Percentiles rank a stretch among this genome's conserved stretches.
phyloP scores from a whole-genome alignment of 2,113 vertebrate genomes.

The Plotosus lineatus region DNA sequence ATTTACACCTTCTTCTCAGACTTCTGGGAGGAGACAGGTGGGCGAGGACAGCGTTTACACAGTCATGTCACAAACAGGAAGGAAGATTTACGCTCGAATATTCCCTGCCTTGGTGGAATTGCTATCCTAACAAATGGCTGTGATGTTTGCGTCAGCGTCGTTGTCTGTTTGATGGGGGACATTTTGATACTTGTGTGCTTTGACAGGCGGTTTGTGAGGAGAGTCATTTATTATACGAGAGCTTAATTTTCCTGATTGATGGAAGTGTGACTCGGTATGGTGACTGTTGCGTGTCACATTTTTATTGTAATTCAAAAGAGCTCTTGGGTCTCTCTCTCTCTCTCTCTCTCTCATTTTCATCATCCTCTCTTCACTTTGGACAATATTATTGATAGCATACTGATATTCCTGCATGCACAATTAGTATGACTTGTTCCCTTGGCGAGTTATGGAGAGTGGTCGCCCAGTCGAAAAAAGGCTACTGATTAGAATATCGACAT shows the following conservation, averaged over 20 bases:
- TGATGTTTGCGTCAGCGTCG: not conserved
- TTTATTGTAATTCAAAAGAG: slow-evolving; percentile 40
- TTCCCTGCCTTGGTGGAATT: slow-evolving; percentile 2
- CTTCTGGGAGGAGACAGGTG: slow-evolving; percentile 27
- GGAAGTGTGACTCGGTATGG: slow-evolving; percentile 14
- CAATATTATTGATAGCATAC: slow-evolving; percentile 22
- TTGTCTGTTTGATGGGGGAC: not conserved
- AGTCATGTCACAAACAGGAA: slow-evolving; percentile 16
- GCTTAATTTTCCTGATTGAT: slow-evolving; percentile 41
- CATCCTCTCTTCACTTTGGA: slow-evolving; percentile 4
- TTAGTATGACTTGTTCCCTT: slow-evolving; percentile 34
- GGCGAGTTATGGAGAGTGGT: not conserved
- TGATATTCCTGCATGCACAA: slow-evolving; percentile 33
- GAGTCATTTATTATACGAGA: slow-evolving; percentile 3
- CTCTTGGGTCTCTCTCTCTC: not conserved
- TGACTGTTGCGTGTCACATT: not conserved
- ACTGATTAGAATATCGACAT: not conserved
- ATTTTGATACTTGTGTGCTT: slow-evolving; percentile 9
- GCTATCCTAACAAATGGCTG: not conserved
- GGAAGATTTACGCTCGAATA: not conserved
- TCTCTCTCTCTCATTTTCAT: not conserved
- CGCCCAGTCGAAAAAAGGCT: not conserved
- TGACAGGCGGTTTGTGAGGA: not conserved
- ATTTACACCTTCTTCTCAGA: slow-evolving; percentile 45
- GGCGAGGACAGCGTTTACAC: slow-evolving; percentile 19